A percentile compares a stretch with the other conserved stretches of the same genome.
Conservation (phyloP, 2,888 invertebrate species). For the Clivina fossor region DNA sequence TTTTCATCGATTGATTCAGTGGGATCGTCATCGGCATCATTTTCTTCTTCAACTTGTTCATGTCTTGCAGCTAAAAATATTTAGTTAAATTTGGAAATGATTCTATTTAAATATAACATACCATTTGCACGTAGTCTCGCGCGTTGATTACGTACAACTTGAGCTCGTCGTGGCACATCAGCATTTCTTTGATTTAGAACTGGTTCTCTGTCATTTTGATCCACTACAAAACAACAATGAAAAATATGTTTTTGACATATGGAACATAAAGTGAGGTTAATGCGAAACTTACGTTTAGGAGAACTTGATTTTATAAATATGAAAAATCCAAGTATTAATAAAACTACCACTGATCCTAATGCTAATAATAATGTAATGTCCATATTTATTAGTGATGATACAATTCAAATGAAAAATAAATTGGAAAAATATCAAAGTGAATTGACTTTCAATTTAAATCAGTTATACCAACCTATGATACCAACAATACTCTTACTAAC, state of each 20-base stretch:
- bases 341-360: slow-evolving; percentile 50
- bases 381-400: too few species aligned
- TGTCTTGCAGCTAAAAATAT: slow-evolving; percentile 41
- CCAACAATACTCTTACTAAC: too few species aligned
- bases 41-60: slow-evolving; percentile 45
- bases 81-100: slow-evolving; percentile 8
- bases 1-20: slow-evolving; percentile 69
- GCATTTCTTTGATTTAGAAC: slow-evolving; percentile 50
- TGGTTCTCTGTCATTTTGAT: slow-evolving; percentile 41
- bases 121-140: slow-evolving; percentile 65
- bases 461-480: too few species aligned
- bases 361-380: slow-evolving; percentile 54
- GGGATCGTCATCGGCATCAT: slow-evolving; percentile 56
- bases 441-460: too few species aligned
- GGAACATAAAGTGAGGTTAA: slow-evolving; percentile 14
- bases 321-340: slow-evolving; percentile 51
- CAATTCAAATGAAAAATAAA: too few species aligned
- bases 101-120: slow-evolving; percentile 41
- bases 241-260: slow-evolving; percentile 19
- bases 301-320: slow-evolving; percentile 48
- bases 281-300: slow-evolving; percentile 33
- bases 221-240: slow-evolving; percentile 18
- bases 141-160: slow-evolving; percentile 72
- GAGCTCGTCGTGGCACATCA: slow-evolving; percentile 68
- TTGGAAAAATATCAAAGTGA: too few species aligned